Conservation (phyloP, 2,797 vertebrate genomes). For the Cuniculus paca region DNA sequence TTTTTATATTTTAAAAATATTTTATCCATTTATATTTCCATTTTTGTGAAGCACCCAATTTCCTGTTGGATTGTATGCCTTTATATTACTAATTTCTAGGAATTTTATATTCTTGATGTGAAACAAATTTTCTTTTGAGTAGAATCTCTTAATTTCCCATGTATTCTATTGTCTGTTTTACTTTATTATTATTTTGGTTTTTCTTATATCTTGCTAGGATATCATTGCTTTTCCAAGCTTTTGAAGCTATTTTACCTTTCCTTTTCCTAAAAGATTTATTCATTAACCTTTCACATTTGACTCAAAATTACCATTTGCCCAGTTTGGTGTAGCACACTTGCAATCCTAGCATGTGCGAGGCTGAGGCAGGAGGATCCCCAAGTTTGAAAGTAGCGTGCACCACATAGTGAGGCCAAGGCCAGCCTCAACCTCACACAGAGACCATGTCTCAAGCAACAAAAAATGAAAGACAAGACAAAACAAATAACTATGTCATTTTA, state of each 20-base stretch:
- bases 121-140: neutral
- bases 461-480: neutral
- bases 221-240: neutral
- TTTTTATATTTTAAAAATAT: neutral
- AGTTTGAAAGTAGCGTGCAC: neutral
- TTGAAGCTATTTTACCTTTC: neutral
- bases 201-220: neutral
- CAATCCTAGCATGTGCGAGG: neutral
- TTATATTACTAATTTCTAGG: neutral
- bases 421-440: neutral
- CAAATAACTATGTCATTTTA: neutral
- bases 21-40: neutral
- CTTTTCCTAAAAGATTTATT: neutral
- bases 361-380: neutral
- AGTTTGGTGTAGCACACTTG: neutral
- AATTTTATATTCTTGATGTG: neutral
- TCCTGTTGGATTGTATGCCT: neutral
- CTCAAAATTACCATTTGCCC: neutral
- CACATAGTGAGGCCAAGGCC: neutral
- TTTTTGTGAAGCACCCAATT: neutral
- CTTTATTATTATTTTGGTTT: too few relatives aligned
- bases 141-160: neutral
- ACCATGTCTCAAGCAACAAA: neutral
- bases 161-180: neutral
- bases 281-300: neutral